These are phyloP conservation scores for Chinchilla lanigera DNA, from an alignment of 2,113 vertebrate species.

Conservation along the genomic window DNA sequence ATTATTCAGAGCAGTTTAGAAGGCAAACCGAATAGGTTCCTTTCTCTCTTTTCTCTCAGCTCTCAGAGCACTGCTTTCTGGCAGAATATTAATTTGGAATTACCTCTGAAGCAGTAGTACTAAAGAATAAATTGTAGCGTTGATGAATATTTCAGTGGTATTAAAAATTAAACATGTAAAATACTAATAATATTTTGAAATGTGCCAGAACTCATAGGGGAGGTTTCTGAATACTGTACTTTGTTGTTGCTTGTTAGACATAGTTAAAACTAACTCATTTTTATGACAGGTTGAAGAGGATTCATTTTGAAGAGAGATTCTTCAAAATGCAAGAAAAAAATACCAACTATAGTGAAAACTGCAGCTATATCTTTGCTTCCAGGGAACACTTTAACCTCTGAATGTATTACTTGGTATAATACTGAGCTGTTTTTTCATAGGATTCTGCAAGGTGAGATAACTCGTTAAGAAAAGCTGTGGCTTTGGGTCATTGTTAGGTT, in stretches of 20 bases:
- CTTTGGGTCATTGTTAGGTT: neutral
- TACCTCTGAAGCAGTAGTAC: neutral
- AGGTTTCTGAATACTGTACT: neutral
- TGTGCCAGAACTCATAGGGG: neutral
- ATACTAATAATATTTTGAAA: constrained; percentile 44
- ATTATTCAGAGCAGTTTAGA: constrained; percentile 22
- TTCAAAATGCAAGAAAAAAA: neutral
- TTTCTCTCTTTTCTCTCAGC: neutral
- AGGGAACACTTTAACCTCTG: neutral
- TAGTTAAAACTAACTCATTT: constrained; percentile 36
- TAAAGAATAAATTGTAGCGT: constrained; percentile 42
- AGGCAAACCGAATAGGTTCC: neutral
- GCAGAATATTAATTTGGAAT: neutral
- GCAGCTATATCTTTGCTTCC: neutral
- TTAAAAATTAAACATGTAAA: constrained; percentile 43
- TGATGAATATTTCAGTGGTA: neutral
- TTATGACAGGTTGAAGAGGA: neutral
- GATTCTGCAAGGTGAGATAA: neutral
- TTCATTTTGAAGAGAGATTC: neutral
- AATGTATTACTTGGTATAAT: neutral
- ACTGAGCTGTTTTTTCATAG: neutral
- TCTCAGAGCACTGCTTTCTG: constrained; percentile 24
- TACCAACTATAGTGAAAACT: neutral
- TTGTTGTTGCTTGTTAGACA: neutral
- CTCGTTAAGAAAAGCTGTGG: neutral